Base-by-base conservation (phyloP, 2,888 invertebrate species). In the Brachyptera risi region DNA sequence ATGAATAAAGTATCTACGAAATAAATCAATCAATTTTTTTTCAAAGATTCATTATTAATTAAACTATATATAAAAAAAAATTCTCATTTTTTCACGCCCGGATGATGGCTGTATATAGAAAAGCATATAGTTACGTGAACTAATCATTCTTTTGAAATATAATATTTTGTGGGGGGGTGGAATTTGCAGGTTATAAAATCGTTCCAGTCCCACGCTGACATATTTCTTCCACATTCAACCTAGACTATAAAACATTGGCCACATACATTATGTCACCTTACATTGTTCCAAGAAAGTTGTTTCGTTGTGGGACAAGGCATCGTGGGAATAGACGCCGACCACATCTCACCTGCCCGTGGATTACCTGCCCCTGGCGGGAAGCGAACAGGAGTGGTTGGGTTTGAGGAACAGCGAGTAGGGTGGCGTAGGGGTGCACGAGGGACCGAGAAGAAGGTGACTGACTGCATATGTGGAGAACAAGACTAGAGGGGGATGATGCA, bases 341-440 rank as follows among this genome's bases (percentile, higher is more conserved):
- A 47, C 47, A 44, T 4, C 21, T 47, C 47, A 47, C 47, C 47
- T 47, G 47, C 47, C 47, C 47, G n/a, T n/a, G 47, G 47, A 21
- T 21, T 47, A 47, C 47, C 47, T 47, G 7, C 17, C 38, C 38
- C 4, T 7, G 42, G 42, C 42, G 42, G 42, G 17, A 15, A 42
- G n/a, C 47, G 47, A 24, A 47, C 47, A 24, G 24, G 24, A n/a
- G n/a, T n/a, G n/a, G n/a, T n/a, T n/a, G n/a, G 47, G 23, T 24
- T 24, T 24, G 23, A 7, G 47, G 5, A 42, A 4, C 17, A 21
- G 42, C 42, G 15, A 21, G 17, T 21, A 3, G n/a, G 47, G 47
- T n/a, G 47, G 47, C 47, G 47, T 47, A 24, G 47, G 47, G 47
- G 7, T 19, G 17, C 17, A 21, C 15, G 40, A n/a, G 40, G 7